Evolutionary conservation across 2,888 invertebrate genomes (phyloP).

Genomic region (Tetropium fuscum): DNA sequence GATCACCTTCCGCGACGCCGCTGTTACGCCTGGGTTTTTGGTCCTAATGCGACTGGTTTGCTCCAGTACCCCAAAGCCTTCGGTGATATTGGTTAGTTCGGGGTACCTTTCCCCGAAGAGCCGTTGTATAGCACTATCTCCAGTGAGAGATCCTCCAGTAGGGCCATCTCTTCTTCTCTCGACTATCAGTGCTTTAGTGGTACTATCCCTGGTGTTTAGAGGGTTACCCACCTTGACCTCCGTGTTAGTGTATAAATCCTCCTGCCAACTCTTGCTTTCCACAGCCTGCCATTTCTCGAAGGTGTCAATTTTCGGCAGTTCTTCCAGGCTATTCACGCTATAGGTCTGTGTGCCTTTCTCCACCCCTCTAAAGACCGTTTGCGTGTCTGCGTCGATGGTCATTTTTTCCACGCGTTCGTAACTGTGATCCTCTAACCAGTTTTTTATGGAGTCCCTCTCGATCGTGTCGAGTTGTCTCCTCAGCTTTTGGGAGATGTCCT

Average conservation of each 20-base stretch:
- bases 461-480: neutral
- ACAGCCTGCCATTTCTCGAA: neutral
- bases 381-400: neutral
- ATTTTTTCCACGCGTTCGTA: neutral
- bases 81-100: neutral
- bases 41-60: neutral
- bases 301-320: too few species aligned
- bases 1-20: neutral
- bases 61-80: neutral
- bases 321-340: too few species aligned
- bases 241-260: neutral
- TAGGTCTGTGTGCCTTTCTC: neutral
- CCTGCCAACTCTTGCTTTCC: neutral
- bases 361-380: neutral
- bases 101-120: conserved; percentile 29
- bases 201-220: neutral
- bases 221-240: conserved; percentile 12
- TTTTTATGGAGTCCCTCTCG: neutral
- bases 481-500: neutral
- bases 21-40: neutral
- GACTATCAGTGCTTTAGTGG: too few species aligned
- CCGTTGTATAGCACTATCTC: conserved; percentile 24
- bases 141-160: conserved; percentile 24
- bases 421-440: neutral
- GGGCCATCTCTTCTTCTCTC: too few species aligned